These are phyloP conservation scores for Nothobranchius furzeri DNA, from an alignment of 2,113 vertebrate species.

Conservation along the genomic window DNA sequence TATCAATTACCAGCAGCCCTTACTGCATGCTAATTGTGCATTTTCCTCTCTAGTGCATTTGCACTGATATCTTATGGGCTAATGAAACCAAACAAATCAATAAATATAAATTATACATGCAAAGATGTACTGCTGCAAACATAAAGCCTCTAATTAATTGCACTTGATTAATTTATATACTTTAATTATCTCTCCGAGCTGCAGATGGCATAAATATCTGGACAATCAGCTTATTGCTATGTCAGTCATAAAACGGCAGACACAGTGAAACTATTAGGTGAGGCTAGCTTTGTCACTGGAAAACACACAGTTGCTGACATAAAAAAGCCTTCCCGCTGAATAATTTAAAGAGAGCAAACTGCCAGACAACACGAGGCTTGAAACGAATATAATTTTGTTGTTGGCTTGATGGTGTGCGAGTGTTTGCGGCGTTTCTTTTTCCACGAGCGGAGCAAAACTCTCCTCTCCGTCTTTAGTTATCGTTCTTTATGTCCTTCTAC, in stretches of 20 bases:
- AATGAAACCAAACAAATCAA: conserved; percentile 99
- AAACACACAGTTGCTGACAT: conserved; percentile 86
- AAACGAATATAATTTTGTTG: conserved; percentile 69
- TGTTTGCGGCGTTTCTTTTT: conserved; percentile 39
- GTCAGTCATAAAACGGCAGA: conserved; percentile 99
- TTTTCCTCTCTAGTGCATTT: conserved; percentile 99
- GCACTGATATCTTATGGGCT: conserved; percentile 99
- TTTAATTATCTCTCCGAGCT: conserved; percentile 99
- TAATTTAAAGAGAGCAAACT: conserved; percentile 92
- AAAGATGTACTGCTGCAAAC: conserved; percentile 99
- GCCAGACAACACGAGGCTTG: conserved; percentile 79
- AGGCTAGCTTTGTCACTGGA: conserved; percentile 84
- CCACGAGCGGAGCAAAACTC: conserved; percentile 43
- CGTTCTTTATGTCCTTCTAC: conserved; percentile 44
- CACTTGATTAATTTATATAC: conserved; percentile 99
- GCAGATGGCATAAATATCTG: conserved; percentile 99
- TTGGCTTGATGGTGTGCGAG: conserved; percentile 61
- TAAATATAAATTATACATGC: conserved; percentile 99
- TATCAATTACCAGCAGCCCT: conserved; percentile 92
- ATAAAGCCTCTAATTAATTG: conserved; percentile 99
- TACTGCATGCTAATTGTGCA: conserved; percentile 96
- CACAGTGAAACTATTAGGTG: conserved; percentile 92
- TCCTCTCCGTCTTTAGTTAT: conserved; percentile 35
- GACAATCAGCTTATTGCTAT: conserved; percentile 99
- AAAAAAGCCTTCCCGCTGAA: conserved; percentile 84